Percentiles rank a stretch among this genome's conserved stretches.
Evolutionary conservation across 2,797 vertebrate genomes (phyloP).

Genomic region (Pangasius macronema): DNA sequence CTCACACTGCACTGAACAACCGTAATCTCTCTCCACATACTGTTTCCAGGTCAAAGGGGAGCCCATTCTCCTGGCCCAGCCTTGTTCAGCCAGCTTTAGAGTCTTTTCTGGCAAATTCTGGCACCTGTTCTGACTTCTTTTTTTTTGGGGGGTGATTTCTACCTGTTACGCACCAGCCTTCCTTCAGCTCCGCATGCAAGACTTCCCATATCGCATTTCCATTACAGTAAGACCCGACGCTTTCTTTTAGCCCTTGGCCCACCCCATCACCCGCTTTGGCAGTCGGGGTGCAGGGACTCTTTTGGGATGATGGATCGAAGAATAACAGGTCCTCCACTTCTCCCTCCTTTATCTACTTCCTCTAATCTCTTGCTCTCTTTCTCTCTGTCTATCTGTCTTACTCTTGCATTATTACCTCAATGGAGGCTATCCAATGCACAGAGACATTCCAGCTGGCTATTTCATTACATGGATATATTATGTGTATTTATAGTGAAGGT

Average conservation of each 20-base stretch:
- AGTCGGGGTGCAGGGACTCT: conserved; percentile 44
- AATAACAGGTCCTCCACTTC: conserved; percentile 49
- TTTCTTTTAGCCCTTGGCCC: conserved; percentile 26
- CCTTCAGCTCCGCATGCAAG: not conserved
- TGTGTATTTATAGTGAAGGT: conserved; percentile 57
- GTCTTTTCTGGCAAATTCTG: conserved; percentile 45
- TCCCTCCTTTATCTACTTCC: conserved; percentile 41
- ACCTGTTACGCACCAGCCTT: conserved; percentile 30
- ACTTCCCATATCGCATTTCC: conserved; percentile 24
- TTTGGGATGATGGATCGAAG: conserved; percentile 46
- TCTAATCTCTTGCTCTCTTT: conserved; percentile 5
- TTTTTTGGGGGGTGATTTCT: conserved; percentile 51
- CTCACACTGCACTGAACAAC: conserved; percentile 81
- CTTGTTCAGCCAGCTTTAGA: conserved; percentile 50
- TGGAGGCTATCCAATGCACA: conserved; percentile 57
- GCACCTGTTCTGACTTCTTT: conserved; percentile 37
- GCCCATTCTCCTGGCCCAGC: conserved; percentile 54
- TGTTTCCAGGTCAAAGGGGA: conserved; percentile 80
- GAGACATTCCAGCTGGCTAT: conserved; percentile 57
- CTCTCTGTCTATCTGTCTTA: conserved; percentile 24
- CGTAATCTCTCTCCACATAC: conserved; percentile 80
- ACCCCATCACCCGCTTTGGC: conserved; percentile 47
- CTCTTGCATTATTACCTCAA: conserved; percentile 43
- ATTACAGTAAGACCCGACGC: conserved; percentile 33
- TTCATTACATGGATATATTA: conserved; percentile 60